Evolutionary conservation across 2,113 vertebrate genomes (phyloP).

Genomic region (Indri indri): DNA sequence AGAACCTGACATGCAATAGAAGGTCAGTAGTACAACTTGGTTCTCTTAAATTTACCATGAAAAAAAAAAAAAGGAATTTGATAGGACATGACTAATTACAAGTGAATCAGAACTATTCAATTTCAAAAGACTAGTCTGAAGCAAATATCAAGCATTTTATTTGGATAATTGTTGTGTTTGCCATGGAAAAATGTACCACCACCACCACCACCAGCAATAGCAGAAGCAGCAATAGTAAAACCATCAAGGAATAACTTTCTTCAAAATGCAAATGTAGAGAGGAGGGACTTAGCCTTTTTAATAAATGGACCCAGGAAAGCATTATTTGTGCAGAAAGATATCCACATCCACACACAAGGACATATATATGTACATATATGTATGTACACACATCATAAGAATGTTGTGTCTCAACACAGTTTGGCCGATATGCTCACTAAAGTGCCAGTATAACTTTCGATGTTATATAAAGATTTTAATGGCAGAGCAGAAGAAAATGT

Average conservation of each 20-base stretch:
- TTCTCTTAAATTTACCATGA: neutral
- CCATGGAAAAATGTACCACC: neutral
- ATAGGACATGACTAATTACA: neutral
- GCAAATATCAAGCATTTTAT: neutral
- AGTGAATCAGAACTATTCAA: neutral
- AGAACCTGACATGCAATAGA: neutral
- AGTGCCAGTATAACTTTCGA: neutral
- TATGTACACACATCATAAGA: neutral
- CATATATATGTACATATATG: too few species aligned
- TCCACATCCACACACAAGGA: neutral
- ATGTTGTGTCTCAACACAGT: neutral
- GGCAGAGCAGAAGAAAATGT: neutral
- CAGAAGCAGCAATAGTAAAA: neutral
- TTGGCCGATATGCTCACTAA: neutral
- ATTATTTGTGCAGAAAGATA: neutral
- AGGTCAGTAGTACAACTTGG: neutral
- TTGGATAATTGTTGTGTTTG: neutral
- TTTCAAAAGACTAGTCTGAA: neutral
- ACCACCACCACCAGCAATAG: accelerated
- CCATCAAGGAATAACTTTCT: neutral
- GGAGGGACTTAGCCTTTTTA: neutral
- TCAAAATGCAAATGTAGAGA: neutral
- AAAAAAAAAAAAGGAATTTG: neutral
- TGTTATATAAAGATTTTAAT: neutral
- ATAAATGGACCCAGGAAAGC: neutral